These are phyloP conservation scores for Oenanthe melanoleuca DNA, from an alignment of 2,113 vertebrate species.

Conservation along the genomic window DNA sequence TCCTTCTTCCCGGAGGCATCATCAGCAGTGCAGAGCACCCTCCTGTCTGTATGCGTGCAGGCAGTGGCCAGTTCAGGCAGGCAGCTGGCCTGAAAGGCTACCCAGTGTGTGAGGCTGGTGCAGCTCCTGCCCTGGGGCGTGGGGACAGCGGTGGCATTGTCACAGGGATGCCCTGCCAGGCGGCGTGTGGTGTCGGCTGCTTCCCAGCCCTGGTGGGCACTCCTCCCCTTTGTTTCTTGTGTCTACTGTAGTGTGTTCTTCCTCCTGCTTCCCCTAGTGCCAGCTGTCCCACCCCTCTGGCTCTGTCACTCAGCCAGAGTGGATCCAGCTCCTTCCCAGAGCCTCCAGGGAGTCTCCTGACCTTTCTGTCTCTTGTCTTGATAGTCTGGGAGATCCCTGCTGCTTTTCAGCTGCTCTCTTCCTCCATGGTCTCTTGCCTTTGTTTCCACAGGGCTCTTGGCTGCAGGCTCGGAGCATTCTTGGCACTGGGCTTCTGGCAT, in stretches of 20 bases:
- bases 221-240: slow-evolving; percentile 33
- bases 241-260: not conserved
- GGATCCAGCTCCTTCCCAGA: not conserved
- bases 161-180: not conserved
- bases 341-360: slow-evolving; percentile 28
- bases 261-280: not conserved
- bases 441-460: not conserved
- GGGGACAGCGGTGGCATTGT: slow-evolving; percentile 29
- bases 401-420: not conserved
- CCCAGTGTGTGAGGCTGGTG: not conserved
- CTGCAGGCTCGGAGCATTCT: not conserved
- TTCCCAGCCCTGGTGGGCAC: not conserved
- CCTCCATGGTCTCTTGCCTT: fast-evolving
- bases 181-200: not conserved
- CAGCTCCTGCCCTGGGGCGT: fast-evolving
- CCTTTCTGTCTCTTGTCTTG: slow-evolving; percentile 19
- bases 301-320: not conserved
- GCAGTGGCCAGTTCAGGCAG: not conserved
- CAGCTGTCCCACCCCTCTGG: not conserved
- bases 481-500: not conserved
- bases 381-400: not conserved
- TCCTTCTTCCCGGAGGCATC: not conserved
- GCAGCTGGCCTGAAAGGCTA: slow-evolving; percentile 18
- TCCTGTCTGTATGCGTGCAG: fast-evolving
- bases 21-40: not conserved